These are phyloP conservation scores for Calidris pygmaea DNA, from an alignment of 2,113 vertebrate genomes.

Conservation along the genomic window DNA sequence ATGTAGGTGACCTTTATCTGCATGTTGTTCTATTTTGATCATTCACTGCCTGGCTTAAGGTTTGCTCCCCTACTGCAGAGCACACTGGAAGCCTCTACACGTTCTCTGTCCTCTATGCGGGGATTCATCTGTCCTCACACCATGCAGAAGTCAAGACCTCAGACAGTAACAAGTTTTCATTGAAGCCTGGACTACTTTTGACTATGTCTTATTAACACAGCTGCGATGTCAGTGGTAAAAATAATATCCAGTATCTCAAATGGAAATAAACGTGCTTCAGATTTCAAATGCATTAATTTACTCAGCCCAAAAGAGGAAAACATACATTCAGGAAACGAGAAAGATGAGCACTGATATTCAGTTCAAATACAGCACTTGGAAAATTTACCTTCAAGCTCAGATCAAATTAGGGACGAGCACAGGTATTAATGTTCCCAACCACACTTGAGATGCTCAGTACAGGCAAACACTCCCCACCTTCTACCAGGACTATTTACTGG, in stretches of 20 bases:
- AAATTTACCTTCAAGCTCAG: neutral
- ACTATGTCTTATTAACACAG: neutral
- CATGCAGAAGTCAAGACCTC: neutral
- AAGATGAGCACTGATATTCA: neutral
- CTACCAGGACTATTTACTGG: neutral
- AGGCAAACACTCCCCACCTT: neutral
- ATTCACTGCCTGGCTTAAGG: neutral
- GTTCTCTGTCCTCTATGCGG: neutral
- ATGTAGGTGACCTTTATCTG: neutral
- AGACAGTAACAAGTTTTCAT: neutral
- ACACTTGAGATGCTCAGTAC: neutral
- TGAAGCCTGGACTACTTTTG: neutral
- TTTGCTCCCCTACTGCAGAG: neutral
- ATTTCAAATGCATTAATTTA: neutral
- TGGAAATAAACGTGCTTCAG: neutral
- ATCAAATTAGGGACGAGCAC: neutral
- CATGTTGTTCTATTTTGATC: neutral
- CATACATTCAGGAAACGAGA: neutral
- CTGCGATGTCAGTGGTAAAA: neutral
- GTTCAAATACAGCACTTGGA: neutral
- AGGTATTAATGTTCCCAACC: neutral
- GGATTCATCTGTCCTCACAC: neutral
- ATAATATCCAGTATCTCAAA: neutral
- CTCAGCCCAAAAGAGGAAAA: neutral
- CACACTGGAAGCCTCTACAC: neutral